Evolutionary conservation across 1,140 invertebrate species (phyloP).

Genomic region (Eupristina koningsbergeri): DNA sequence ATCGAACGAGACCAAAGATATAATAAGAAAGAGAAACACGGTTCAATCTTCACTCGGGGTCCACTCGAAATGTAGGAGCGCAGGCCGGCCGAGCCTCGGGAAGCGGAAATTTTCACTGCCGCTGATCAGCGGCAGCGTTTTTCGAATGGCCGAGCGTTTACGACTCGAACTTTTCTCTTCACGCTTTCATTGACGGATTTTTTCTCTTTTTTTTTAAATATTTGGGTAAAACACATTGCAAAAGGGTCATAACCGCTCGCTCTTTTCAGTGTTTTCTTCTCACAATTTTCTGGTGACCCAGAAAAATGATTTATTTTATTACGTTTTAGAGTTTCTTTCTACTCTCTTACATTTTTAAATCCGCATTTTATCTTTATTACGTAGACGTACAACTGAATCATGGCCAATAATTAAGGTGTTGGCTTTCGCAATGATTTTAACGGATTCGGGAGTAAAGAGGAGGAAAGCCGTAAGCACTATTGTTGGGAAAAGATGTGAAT

Average conservation of each 20-base stretch:
- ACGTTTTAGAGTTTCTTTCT: neutral
- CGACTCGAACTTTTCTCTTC: neutral
- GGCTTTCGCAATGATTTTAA: neutral
- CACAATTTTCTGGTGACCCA: neutral
- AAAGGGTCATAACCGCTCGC: neutral
- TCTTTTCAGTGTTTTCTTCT: neutral
- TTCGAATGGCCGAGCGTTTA: neutral
- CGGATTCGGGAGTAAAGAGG: neutral
- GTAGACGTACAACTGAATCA: neutral
- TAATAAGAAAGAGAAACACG: conserved; percentile 5
- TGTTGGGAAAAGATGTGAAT: neutral
- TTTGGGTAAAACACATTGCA: neutral
- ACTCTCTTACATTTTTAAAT: neutral
- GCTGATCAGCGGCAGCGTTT: too few relatives aligned
- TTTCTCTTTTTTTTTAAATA: too few relatives aligned
- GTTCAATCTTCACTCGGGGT: neutral
- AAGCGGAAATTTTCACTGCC: too few relatives aligned
- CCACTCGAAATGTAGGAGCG: too few relatives aligned
- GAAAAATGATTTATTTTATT: neutral
- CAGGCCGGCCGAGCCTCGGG: too few relatives aligned
- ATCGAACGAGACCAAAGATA: neutral
- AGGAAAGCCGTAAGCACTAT: too few relatives aligned
- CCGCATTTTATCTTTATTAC: neutral
- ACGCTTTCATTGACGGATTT: neutral
- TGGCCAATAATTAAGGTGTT: neutral